These are phyloP conservation scores for Apaloderma vittatum DNA, from an alignment of 2,113 vertebrate genomes.

Conservation along the genomic window DNA sequence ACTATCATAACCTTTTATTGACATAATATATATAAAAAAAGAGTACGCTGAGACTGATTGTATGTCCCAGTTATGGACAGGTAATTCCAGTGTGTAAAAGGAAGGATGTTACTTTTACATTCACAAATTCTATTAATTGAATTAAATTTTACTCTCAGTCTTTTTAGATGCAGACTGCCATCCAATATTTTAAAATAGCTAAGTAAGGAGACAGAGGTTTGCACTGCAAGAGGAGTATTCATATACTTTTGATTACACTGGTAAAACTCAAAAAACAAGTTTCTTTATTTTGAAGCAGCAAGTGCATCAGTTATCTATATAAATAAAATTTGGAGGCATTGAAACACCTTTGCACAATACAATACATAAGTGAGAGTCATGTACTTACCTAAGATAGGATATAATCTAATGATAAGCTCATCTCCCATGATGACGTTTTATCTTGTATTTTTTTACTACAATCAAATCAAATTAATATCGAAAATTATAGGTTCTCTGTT, in stretches of 20 bases:
- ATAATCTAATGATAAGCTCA: neutral
- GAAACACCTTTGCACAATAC: neutral
- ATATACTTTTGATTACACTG: neutral
- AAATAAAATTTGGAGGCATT: neutral
- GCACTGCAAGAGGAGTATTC: neutral
- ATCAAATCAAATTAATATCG: slow-evolving; percentile 12
- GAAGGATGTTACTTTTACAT: neutral
- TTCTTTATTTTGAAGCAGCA: neutral
- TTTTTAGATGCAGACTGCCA: neutral
- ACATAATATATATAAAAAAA: neutral
- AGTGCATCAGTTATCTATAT: neutral
- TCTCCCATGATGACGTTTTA: neutral
- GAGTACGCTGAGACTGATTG: neutral
- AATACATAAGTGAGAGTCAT: neutral
- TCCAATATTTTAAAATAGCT: neutral
- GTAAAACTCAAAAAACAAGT: neutral
- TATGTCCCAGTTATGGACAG: neutral
- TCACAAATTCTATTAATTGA: neutral
- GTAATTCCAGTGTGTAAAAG: neutral
- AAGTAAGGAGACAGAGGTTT: neutral
- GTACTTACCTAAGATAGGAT: neutral
- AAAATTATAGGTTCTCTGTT: slow-evolving; percentile 28
- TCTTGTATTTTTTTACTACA: neutral
- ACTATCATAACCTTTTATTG: neutral
- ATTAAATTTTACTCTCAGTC: neutral